Evolutionary conservation across 1,140 invertebrate genomes (phyloP).

Genomic region (Eufriesea mexicana): DNA sequence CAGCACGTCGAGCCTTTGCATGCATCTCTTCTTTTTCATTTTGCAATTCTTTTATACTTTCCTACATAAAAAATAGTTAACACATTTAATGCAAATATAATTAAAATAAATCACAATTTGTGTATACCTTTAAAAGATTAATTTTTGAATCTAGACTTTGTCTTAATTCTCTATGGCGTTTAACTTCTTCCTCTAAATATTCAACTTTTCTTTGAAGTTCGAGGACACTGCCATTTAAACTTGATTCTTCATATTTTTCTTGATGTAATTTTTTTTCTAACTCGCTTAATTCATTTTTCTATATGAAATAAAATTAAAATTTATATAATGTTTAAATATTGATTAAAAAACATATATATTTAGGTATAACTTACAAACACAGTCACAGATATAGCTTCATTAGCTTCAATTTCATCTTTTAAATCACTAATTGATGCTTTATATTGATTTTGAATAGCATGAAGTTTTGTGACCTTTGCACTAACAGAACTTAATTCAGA

Average conservation of each 20-base stretch:
- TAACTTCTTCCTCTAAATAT: slow-evolving; percentile 69
- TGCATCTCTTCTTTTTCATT: slow-evolving; percentile 69
- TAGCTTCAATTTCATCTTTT: slow-evolving; percentile 76
- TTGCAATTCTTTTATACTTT: slow-evolving; percentile 72
- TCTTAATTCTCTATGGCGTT: slow-evolving; percentile 55
- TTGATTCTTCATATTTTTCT: slow-evolving; percentile 72
- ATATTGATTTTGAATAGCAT: slow-evolving; percentile 54
- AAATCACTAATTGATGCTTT: slow-evolving; percentile 75
- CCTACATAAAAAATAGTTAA: slow-evolving; percentile 58
- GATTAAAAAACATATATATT: slow-evolving; percentile 62
- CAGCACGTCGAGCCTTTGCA: slow-evolving; percentile 49
- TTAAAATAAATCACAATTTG: background rate
- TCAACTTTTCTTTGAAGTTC: slow-evolving; percentile 75
- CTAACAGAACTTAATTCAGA: slow-evolving; percentile 62
- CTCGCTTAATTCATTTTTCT: slow-evolving; percentile 80
- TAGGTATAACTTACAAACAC: slow-evolving; percentile 77
- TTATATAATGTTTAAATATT: background rate
- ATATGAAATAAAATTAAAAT: slow-evolving; percentile 24
- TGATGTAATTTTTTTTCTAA: slow-evolving; percentile 76
- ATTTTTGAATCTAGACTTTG: slow-evolving; percentile 61
- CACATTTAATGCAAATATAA: slow-evolving; percentile 26
- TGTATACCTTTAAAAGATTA: slow-evolving; percentile 62
- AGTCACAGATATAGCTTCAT: slow-evolving; percentile 59
- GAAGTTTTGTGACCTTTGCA: slow-evolving; percentile 57
- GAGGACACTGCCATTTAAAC: slow-evolving; percentile 71